phyloP scores from a whole-genome alignment of 2,888 invertebrate species.

The Cryptops parisi region DNA sequence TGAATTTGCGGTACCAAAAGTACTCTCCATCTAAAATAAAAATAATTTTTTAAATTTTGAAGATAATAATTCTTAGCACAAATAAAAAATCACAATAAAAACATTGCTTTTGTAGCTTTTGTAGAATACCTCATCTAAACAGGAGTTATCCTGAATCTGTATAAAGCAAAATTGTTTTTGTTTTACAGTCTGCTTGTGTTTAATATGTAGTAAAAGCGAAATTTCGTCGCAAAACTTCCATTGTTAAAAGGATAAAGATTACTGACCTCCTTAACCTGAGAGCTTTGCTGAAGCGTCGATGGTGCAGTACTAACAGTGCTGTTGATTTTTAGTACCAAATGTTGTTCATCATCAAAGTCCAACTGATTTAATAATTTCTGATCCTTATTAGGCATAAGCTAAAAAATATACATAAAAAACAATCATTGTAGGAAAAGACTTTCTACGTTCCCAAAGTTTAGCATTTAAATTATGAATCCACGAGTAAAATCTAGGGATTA shows the following conservation, averaged over 20 bases:
- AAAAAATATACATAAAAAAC: neutral
- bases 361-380: conserved; percentile 33
- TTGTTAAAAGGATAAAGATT: conserved; percentile 2
- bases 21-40: conserved; percentile 10
- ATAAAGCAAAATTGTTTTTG: neutral
- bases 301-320: conserved; percentile 11
- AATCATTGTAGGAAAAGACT: no score
- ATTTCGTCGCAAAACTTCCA: no score
- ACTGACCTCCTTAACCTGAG: conserved; percentile 22
- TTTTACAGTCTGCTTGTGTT: no score
- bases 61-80: no score
- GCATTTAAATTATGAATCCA: neutral
- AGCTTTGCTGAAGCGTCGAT: conserved; percentile 11
- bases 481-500: neutral
- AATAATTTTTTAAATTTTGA: neutral
- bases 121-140: neutral
- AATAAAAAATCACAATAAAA: no score
- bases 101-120: neutral
- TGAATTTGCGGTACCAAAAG: conserved; percentile 6
- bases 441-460: no score
- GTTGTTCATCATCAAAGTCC: conserved; percentile 30
- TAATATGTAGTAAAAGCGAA: no score
- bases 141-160: neutral
- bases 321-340: conserved; percentile 20
- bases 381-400: conserved; percentile 30